Conservation (phyloP, 2,797 vertebrate species). For the Dallia pectoralis region DNA sequence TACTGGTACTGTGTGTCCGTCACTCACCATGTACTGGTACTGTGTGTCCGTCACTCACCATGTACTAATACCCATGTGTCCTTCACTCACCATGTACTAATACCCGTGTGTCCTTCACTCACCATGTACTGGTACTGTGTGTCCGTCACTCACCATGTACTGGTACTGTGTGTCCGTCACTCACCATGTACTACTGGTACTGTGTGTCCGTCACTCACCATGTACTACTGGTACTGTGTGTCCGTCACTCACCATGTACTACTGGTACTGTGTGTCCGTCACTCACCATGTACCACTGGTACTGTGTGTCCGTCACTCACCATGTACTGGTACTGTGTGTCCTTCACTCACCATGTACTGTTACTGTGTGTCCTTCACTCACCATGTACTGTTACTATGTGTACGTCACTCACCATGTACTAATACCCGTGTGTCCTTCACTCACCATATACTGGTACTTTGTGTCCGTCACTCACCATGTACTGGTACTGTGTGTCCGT, state of each 20-base stretch:
- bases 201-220: slow-evolving; percentile 77
- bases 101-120: slow-evolving; percentile 62
- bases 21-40: slow-evolving; percentile 85
- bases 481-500: slow-evolving; percentile 72
- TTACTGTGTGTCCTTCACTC: slow-evolving; percentile 60
- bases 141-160: slow-evolving; percentile 82
- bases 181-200: no score
- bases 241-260: slow-evolving; percentile 33
- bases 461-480: slow-evolving; percentile 78
- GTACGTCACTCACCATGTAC: slow-evolving; percentile 82
- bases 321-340: no score
- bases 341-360: slow-evolving; percentile 83
- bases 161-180: slow-evolving; percentile 63
- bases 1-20: no score
- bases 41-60: slow-evolving; percentile 46
- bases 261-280: slow-evolving; percentile 21
- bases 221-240: slow-evolving; percentile 76
- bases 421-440: slow-evolving; percentile 65
- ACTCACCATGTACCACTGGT: slow-evolving; percentile 87
- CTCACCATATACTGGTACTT: no score
- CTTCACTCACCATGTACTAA: slow-evolving; percentile 83
- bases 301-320: slow-evolving; percentile 56
- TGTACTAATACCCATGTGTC: no score
- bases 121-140: no score
- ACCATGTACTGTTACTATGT: no score